Percentiles rank a stretch among this genome's conserved stretches.
Conservation (phyloP, 2,888 invertebrate genomes). For the Xylota segnis region DNA sequence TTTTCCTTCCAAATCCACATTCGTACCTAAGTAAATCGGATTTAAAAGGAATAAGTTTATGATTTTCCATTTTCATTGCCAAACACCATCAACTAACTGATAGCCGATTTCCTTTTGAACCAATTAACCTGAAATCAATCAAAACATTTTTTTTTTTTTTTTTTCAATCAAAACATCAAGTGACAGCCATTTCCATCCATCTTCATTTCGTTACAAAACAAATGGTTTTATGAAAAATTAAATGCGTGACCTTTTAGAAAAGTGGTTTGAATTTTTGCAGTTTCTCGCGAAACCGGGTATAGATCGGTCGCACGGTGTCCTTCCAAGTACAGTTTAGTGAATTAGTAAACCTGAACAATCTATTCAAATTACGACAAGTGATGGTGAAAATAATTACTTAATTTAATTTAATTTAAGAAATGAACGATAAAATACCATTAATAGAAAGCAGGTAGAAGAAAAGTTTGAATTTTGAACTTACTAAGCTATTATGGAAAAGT, state of each 20-base stretch:
- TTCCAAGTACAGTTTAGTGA: not conserved
- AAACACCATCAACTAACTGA: slow-evolving; percentile 37
- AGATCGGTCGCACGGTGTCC: slow-evolving; percentile 20
- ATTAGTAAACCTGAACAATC: not conserved
- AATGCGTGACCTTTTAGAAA: slow-evolving; percentile 36
- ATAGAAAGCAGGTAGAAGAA: slow-evolving; percentile 46
- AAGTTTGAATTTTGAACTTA: not conserved
- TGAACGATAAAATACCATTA: slow-evolving; percentile 50
- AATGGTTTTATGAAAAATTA: slow-evolving; percentile 11
- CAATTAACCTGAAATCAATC: slow-evolving; percentile 66
- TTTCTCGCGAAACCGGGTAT: slow-evolving; percentile 39
- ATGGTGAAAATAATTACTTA: not conserved
- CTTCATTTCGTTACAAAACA: slow-evolving; percentile 42
- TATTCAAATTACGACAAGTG: slow-evolving; percentile 12
- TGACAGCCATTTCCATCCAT: slow-evolving; percentile 57
- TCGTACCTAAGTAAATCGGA: slow-evolving; percentile 1
- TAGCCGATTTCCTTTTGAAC: slow-evolving; percentile 34
- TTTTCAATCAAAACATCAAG: slow-evolving; percentile 68
- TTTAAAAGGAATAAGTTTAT: not conserved
- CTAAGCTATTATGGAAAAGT: no score
- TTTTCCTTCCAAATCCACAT: not conserved
- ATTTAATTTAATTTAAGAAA: slow-evolving; percentile 8
- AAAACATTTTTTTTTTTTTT: no score
- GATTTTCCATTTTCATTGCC: slow-evolving; percentile 12
- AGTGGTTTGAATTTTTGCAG: slow-evolving; percentile 33